Percentiles rank a stretch among this genome's conserved stretches.
These are phyloP conservation scores for Rhagonycha lutea DNA, from an alignment of 2,888 invertebrate species.

Conservation along the genomic window DNA sequence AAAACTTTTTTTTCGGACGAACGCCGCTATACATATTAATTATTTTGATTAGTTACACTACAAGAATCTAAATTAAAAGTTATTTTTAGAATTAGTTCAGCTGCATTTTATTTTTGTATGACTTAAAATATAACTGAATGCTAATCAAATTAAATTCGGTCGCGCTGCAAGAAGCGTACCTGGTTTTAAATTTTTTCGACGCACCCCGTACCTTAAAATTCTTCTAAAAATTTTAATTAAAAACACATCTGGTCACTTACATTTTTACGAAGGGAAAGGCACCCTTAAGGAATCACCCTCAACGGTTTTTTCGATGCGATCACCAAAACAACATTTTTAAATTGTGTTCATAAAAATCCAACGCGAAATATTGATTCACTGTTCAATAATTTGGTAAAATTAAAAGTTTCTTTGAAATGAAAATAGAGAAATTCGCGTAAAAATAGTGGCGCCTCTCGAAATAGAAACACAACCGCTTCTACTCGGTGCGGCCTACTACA, in stretches of 20 bases:
- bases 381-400: neutral
- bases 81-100: neutral
- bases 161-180: neutral
- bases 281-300: neutral
- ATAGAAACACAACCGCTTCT: conserved; percentile 1
- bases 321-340: neutral
- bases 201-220: neutral
- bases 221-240: neutral
- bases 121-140: neutral
- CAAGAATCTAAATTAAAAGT: neutral
- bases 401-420: neutral
- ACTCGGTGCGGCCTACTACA: conserved; percentile 11
- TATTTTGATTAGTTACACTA: neutral
- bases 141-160: neutral
- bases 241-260: neutral
- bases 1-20: neutral
- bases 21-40: neutral
- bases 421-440: neutral
- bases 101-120: neutral
- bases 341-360: neutral
- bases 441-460: neutral
- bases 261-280: neutral
- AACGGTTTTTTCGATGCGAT: neutral
- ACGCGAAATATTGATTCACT: neutral
- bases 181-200: neutral